phyloP scores from a whole-genome alignment of 2,888 invertebrate species.

The Megalurothrips usitatus region DNA sequence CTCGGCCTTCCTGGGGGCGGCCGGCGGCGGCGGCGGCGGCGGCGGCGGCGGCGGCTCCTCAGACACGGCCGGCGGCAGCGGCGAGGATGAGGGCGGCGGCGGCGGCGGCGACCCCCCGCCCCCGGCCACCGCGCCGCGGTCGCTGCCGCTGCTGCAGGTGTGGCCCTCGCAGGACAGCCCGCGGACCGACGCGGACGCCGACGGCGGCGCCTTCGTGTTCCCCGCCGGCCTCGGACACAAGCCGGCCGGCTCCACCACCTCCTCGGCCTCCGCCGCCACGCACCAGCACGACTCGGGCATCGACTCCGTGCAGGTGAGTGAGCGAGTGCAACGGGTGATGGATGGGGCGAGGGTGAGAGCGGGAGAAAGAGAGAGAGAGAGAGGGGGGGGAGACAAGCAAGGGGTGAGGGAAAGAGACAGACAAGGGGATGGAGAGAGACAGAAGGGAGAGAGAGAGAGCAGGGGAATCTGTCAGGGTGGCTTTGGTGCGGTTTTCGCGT shows the following conservation, averaged over 20 bases:
- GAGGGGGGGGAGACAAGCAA: too few relatives aligned
- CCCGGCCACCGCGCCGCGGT: constrained; percentile 37
- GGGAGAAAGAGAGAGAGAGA: too few relatives aligned
- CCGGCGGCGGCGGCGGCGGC: constrained; percentile 33
- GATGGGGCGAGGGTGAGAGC: too few relatives aligned
- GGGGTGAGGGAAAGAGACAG: too few relatives aligned
- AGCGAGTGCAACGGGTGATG: too few relatives aligned
- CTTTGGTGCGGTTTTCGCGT: too few relatives aligned
- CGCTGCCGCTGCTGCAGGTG: constrained; percentile 53
- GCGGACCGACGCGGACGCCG: constrained; percentile 60
- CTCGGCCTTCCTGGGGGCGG: constrained; percentile 40
- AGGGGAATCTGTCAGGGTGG: too few relatives aligned
- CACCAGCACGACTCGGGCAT: constrained; percentile 60
- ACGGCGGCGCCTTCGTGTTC: constrained; percentile 45
- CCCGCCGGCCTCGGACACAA: constrained; percentile 43
- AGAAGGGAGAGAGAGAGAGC: too few relatives aligned
- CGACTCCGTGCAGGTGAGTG: constrained; percentile 64
- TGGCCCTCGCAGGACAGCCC: constrained; percentile 70
- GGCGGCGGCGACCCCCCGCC: constrained; percentile 31
- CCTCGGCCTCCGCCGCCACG: constrained; percentile 29
- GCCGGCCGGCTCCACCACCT: constrained; percentile 6
- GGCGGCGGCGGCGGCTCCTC: constrained; percentile 34
- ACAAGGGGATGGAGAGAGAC: too few relatives aligned
- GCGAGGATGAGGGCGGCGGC: constrained; percentile 35
- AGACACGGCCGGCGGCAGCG: constrained; percentile 37